Conservation (phyloP, 2,113 vertebrate genomes). For the Ifrita kowaldi region DNA sequence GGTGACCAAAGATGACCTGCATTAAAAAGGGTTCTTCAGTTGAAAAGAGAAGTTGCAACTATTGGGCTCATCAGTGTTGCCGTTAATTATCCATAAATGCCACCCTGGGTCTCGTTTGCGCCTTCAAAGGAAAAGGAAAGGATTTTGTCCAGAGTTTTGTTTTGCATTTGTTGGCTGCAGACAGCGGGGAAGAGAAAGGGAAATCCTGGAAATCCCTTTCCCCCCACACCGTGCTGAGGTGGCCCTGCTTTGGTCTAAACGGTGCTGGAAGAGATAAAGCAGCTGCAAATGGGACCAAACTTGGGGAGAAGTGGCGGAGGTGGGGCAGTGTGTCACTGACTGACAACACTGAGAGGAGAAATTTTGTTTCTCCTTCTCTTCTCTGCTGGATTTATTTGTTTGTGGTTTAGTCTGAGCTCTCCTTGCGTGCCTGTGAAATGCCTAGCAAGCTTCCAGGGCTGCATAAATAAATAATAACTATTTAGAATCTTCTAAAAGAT, state of each 20-base stretch:
- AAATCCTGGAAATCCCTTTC: too few species aligned
- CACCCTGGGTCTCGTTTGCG: neutral
- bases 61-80: neutral
- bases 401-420: neutral
- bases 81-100: conserved; percentile 63
- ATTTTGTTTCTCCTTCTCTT: neutral
- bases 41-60: neutral
- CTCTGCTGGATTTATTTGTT: neutral
- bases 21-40: conserved; percentile 46
- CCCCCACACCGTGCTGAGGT: neutral
- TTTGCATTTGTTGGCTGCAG: neutral
- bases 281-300: rapidly evolving
- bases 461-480: conserved; percentile 52
- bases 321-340: neutral
- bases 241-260: neutral
- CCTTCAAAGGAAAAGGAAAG: neutral
- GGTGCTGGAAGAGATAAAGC: rapidly evolving
- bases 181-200: neutral
- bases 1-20: conserved; percentile 52
- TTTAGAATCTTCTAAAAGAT: conserved; percentile 57
- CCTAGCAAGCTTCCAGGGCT: neutral
- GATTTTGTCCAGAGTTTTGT: neutral
- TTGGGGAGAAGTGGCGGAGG: neutral
- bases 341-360: neutral
- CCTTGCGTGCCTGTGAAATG: neutral